Evolutionary conservation across 2,113 vertebrate species (phyloP), one percentile per base, ranked within the genome.

Genomic region (Meles meles): DNA sequence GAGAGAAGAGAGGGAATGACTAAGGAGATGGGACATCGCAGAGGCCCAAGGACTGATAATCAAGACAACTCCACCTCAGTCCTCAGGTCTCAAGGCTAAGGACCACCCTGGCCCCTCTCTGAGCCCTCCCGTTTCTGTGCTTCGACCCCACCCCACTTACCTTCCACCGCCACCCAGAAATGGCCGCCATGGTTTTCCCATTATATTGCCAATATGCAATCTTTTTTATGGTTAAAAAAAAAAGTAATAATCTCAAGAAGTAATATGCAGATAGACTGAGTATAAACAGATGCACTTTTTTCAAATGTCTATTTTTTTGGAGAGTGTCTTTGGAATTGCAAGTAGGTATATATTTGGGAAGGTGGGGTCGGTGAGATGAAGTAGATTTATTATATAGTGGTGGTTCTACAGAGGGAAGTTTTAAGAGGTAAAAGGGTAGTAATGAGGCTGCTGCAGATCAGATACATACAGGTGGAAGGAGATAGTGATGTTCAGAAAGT

Each of bases 121-220:
- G 7, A 65, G 82, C 44, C 74, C 74, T 31, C 55, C 15, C 0
- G 0, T 81, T 72, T 84, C 87, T 88, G 42, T 59, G 96, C 69
- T 89, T 85, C 61, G 2, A 21, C 42, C 27, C 44, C 6, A 9
- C 27, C 74, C 61, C 44, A 7, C 77, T 23, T 6, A 34, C 61
- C 79, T 76, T 34, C 88, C 96, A 91, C 96, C 59, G 86, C 76
- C 94, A 94, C 95, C 97, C 95, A 95, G 0, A 96, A 92, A 93
- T 63, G 94, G 93, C 96, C 80, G 47, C 76, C 84, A 69, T 67
- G 81, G 84, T 95, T 86, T 97, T 91, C 92, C 96, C 96, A 88
- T 96, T 69, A 94, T 96, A 77, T 97, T 37, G 10, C 95, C 98
- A 98, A 98, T 98, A 98, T 98, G 98, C 98, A 98, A 97, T 98